Conservation (phyloP, 1,140 invertebrate species). For the Diabrotica undecimpunctata region DNA sequence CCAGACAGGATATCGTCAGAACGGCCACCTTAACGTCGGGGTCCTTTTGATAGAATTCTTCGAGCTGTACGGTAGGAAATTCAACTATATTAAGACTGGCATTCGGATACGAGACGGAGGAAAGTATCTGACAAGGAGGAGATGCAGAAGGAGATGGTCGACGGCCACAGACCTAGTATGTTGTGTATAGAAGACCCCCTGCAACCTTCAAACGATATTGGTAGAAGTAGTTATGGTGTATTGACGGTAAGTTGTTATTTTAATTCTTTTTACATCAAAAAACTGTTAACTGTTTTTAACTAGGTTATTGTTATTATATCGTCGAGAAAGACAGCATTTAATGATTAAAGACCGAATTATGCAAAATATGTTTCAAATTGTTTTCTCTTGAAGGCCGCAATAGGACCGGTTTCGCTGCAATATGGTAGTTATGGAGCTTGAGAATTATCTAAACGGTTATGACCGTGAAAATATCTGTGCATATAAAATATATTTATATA, state of each 20-base stretch:
- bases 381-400: too few species aligned
- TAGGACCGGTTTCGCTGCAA: too few species aligned
- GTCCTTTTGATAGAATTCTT: conserved; percentile 96
- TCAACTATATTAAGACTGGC: conserved; percentile 94
- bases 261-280: neutral
- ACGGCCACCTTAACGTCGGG: conserved; percentile 74
- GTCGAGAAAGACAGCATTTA: too few species aligned
- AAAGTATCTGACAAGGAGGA: conserved; percentile 94
- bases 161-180: conserved; percentile 87
- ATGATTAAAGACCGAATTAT: too few species aligned
- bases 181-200: conserved; percentile 98
- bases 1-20: conserved; percentile 61
- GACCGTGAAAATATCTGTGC: too few species aligned
- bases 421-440: too few species aligned
- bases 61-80: conserved; percentile 93
- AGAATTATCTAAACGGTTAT: too few species aligned
- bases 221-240: conserved; percentile 91
- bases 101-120: conserved; percentile 94
- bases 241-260: conserved; percentile 53
- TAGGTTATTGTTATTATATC: too few species aligned
- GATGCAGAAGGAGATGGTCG: conserved; percentile 86
- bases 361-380: too few species aligned
- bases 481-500: too few species aligned
- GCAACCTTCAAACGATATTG: conserved; percentile 91
- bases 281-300: too few species aligned